A percentile compares a stretch with the other conserved stretches of the same genome.
These are phyloP conservation scores for Ellobius talpinus DNA, from an alignment of 2,113 vertebrate species.

Conservation along the genomic window DNA sequence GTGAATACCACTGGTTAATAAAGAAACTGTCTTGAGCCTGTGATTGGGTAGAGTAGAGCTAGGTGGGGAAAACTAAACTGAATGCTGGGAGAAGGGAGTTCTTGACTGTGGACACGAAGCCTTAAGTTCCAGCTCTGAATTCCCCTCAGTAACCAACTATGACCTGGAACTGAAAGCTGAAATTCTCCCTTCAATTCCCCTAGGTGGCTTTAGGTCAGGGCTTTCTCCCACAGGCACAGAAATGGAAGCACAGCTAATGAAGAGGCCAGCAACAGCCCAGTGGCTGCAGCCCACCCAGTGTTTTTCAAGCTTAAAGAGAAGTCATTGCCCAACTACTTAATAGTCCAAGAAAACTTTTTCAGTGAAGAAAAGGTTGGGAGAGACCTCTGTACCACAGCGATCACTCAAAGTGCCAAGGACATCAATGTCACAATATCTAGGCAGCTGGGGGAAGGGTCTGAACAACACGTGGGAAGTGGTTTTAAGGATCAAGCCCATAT, in stretches of 20 bases:
- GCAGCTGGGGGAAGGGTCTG: background rate
- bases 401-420: background rate
- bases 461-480: background rate
- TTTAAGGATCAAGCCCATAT: background rate
- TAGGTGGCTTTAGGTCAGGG: background rate
- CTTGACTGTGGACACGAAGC: background rate
- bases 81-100: no score
- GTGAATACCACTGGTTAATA: no score
- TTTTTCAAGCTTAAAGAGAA: slow-evolving; percentile 12
- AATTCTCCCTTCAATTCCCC: no score
- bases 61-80: no score
- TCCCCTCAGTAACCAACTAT: background rate
- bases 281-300: background rate
- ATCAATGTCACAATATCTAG: background rate
- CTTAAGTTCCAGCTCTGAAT: background rate
- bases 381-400: background rate
- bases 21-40: no score
- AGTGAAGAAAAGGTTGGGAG: background rate
- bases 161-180: background rate
- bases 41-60: no score
- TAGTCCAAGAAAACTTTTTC: background rate
- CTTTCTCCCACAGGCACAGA: background rate
- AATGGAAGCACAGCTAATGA: background rate
- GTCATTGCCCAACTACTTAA: background rate
- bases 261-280: background rate